These are phyloP conservation scores for Smittia sp. DNA, from an alignment of 2,888 invertebrate genomes.

Conservation along the genomic window DNA sequence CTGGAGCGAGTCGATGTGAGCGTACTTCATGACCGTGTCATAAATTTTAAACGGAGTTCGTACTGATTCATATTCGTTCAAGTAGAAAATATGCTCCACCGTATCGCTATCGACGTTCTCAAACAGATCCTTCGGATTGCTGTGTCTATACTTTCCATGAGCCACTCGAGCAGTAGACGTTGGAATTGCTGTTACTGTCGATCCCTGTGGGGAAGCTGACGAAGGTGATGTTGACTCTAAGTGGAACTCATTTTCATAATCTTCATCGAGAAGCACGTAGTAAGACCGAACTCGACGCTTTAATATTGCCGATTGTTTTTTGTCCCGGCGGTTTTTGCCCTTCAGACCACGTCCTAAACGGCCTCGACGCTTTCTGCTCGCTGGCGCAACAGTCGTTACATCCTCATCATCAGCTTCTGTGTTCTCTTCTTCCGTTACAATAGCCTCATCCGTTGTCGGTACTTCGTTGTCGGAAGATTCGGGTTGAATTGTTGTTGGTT, in stretches of 20 bases:
- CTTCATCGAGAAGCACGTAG: conserved; percentile 27
- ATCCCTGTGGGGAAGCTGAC: conserved; percentile 23
- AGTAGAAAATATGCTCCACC: conserved; percentile 52
- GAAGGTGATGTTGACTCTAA: conserved; percentile 7
- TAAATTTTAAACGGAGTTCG: conserved; percentile 71
- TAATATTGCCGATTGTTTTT: neutral
- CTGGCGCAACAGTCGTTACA: conserved; percentile 14
- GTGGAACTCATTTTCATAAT: conserved; percentile 32
- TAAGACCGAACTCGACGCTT: conserved; percentile 27
- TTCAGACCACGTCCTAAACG: conserved; percentile 25
- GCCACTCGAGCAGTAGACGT: conserved; percentile 43
- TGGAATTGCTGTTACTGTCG: conserved; percentile 41
- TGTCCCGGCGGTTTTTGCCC: conserved; percentile 3
- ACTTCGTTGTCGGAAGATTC: conserved; percentile 44
- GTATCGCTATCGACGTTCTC: conserved; percentile 45
- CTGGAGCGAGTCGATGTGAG: conserved; percentile 68
- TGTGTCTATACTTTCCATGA: conserved; percentile 43
- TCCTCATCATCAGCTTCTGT: conserved; percentile 27
- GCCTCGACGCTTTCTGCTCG: conserved; percentile 15
- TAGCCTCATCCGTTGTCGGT: conserved; percentile 33
- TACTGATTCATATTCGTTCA: conserved; percentile 54
- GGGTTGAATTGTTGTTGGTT: conserved; percentile 44
- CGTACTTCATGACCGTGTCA: conserved; percentile 73
- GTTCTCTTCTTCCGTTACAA: conserved; percentile 19
- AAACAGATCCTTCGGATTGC: conserved; percentile 45